A percentile compares a stretch with the other conserved stretches of the same genome.
Evolutionary conservation across 2,797 vertebrate genomes (phyloP).

Genomic region (Paedocypris micromegethes): DNA sequence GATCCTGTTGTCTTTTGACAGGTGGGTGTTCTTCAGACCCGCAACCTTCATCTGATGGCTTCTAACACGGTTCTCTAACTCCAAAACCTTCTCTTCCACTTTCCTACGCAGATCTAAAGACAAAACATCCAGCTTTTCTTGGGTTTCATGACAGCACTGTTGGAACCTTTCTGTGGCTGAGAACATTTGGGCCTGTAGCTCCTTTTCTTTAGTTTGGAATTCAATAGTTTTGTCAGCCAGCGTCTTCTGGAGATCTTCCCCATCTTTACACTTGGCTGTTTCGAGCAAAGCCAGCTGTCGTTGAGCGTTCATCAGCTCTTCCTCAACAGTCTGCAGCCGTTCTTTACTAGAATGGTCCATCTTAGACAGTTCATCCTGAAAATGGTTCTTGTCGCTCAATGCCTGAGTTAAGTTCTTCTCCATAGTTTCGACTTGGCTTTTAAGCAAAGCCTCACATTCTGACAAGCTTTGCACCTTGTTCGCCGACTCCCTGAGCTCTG

Average conservation of each 20-base stretch:
- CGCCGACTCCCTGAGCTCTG: slow-evolving; percentile 74
- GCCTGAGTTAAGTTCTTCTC: slow-evolving; percentile 75
- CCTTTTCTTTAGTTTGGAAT: slow-evolving; percentile 66
- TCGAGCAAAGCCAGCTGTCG: slow-evolving; percentile 67
- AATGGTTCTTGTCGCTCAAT: slow-evolving; percentile 68
- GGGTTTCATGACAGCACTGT: slow-evolving; percentile 64
- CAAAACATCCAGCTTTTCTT: slow-evolving; percentile 67
- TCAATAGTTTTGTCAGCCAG: slow-evolving; percentile 65
- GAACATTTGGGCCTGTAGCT: slow-evolving; percentile 63
- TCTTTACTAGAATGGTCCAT: slow-evolving; percentile 66
- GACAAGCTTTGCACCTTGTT: slow-evolving; percentile 67
- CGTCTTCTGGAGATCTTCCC: slow-evolving; percentile 68
- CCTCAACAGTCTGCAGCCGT: slow-evolving; percentile 62
- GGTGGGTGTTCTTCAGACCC: slow-evolving; percentile 69
- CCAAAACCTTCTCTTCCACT: slow-evolving; percentile 64
- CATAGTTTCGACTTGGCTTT: slow-evolving; percentile 73
- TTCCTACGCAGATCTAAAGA: slow-evolving; percentile 68
- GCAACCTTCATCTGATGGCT: slow-evolving; percentile 63
- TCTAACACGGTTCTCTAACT: slow-evolving; percentile 66
- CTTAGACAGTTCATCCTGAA: slow-evolving; percentile 71
- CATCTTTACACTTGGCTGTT: slow-evolving; percentile 64
- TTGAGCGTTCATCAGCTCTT: slow-evolving; percentile 65
- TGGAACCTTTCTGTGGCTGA: slow-evolving; percentile 65
- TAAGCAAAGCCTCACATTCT: slow-evolving; percentile 68
- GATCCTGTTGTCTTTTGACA: slow-evolving; percentile 64